Evolutionary conservation across 2,888 invertebrate genomes (phyloP), one percentile per base, ranked within the genome.

Genomic region (Patella caerulea): DNA sequence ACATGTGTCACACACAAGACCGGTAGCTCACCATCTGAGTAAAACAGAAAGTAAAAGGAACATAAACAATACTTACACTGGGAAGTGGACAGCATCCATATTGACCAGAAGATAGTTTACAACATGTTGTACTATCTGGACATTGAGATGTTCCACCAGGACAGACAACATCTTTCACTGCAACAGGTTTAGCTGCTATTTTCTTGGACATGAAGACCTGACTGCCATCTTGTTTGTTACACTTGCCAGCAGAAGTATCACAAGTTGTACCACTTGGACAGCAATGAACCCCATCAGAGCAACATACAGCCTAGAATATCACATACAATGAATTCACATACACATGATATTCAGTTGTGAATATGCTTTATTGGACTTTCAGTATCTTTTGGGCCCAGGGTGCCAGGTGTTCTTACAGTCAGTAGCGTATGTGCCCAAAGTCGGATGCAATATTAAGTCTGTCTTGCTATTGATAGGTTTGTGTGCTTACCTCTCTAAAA

Each of bases 261-360:
- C 89, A 87, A 19, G 79, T 82, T 78, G 83, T 80, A 52, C 86
- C 85, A 56, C 80, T 19, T 4, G 87, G 89, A 83, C 91, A 91
- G 83, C 91, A 91, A 78, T 91, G 90, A 7, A 83, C 45, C 17
- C 83, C 78, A 79, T 91, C 91, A 55, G 76, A 70, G 81, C 91
- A 91, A 74, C 91, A 91, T 7, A 87, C 85, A 45, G 89, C 90
- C 86, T 87, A 76, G 3, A 71, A 45, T 54, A 65, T n/a, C n/a
- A n/a, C n/a, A n/a, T 29, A 29, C 29, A 29, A 29, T 2, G 29
- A 29, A 29, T 29, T 29, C 1, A 29, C 29, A 29, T 29, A 29
- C 29, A 29, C 29, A 29, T 29, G 29, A 29, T 29, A 29, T 29
- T 29, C 29, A 29, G 29, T 29, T 29, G 29, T 29, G 29, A 29